phyloP scores from a whole-genome alignment of 2,113 vertebrate genomes.

The Carlito syrichta region DNA sequence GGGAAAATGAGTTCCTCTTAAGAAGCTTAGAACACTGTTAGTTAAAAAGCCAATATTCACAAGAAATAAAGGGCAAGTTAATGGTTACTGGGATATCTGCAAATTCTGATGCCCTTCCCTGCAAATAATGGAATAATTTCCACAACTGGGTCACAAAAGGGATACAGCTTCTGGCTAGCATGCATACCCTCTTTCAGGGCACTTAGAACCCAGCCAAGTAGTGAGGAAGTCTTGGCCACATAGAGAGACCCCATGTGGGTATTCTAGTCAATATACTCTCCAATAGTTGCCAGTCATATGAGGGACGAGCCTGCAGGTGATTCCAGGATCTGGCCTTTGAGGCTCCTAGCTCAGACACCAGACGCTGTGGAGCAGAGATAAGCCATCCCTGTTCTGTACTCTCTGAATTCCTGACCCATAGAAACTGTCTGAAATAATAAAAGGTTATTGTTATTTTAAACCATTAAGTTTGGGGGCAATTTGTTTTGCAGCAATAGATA shows the following conservation, averaged over 20 bases:
- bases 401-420: not conserved
- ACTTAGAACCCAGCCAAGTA: not conserved
- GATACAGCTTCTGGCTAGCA: not conserved
- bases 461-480: not conserved
- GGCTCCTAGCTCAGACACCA: not conserved
- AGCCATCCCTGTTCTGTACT: not conserved
- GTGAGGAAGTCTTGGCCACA: not conserved
- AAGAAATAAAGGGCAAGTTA: not conserved
- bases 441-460: not conserved
- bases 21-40: not conserved
- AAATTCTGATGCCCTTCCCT: not conserved
- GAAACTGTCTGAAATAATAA: not conserved
- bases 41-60: not conserved
- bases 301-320: not conserved
- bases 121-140: not conserved
- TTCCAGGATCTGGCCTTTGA: not conserved
- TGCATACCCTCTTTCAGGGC: not conserved
- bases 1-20: not conserved
- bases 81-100: not conserved
- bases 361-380: not conserved
- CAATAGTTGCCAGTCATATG: not conserved
- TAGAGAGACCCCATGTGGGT: not conserved
- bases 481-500: not conserved
- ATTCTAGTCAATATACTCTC: not conserved
- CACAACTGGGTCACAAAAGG: not conserved